A percentile compares a stretch with the other conserved stretches of the same genome.
These are phyloP conservation scores for Ernsta delagoae DNA, from an alignment of 2,888 invertebrate genomes.

Conservation along the genomic window DNA sequence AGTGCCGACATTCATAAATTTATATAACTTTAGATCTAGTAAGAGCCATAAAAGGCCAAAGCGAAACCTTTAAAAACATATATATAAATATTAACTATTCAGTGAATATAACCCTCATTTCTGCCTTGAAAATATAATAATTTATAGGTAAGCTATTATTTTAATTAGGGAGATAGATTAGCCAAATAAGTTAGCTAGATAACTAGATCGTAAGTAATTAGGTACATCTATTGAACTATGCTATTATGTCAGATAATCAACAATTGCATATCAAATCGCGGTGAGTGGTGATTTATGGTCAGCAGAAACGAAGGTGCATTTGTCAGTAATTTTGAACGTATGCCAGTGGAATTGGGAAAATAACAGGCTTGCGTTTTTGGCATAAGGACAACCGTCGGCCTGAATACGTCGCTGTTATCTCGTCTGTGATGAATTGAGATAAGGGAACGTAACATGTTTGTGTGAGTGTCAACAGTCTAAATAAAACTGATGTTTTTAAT, in stretches of 20 bases:
- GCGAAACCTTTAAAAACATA: too few species aligned
- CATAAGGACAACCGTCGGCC: constrained; percentile 41
- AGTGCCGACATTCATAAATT: neutral
- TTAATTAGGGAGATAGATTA: too few species aligned
- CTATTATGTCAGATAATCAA: constrained; percentile 13
- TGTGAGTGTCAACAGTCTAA: constrained; percentile 8
- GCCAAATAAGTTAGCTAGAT: too few species aligned
- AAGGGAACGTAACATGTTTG: constrained; percentile 22
- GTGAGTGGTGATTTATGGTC: constrained; percentile 27
- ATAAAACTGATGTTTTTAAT: constrained; percentile 3
- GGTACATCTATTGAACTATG: neutral
- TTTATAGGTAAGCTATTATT: too few species aligned
- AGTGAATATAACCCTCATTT: too few species aligned
- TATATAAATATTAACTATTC: too few species aligned
- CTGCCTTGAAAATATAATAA: too few species aligned
- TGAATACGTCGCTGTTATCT: constrained; percentile 42
- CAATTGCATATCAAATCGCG: constrained; percentile 20
- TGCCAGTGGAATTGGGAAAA: constrained; percentile 47
- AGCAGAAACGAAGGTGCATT: constrained; percentile 36
- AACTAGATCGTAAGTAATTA: too few species aligned
- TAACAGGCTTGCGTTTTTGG: constrained; percentile 47
- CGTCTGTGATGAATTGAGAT: constrained; percentile 29
- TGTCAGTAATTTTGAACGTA: constrained; percentile 45
- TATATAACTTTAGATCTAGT: too few species aligned
- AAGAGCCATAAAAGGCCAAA: too few species aligned